Conservation (phyloP, 2,888 invertebrate genomes). For the Chymomyza amoena region DNA sequence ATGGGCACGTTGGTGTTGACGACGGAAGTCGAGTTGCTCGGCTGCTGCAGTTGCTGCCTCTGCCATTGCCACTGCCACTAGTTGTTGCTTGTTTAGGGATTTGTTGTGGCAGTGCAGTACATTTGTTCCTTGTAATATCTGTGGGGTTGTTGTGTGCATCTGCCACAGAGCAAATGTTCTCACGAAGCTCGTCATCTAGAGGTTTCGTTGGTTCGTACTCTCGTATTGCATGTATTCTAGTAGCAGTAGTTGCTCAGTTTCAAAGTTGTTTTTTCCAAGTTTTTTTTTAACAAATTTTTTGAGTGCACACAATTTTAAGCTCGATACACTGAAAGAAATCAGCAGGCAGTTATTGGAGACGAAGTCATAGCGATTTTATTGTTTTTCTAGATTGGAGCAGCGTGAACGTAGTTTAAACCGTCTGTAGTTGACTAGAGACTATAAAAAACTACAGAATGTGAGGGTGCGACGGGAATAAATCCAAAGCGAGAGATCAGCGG, state of each 20-base stretch:
- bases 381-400: too few relatives aligned
- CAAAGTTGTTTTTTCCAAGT: conserved; percentile 9
- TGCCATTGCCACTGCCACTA: conserved; percentile 30
- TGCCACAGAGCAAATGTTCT: conserved; percentile 27
- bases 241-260: conserved; percentile 9
- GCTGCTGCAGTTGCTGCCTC: conserved; percentile 12
- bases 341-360: background rate
- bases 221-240: conserved; percentile 27
- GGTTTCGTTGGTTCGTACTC: conserved; percentile 41
- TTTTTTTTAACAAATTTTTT: conserved; percentile 6
- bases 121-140: conserved; percentile 61
- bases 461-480: too few relatives aligned
- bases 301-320: conserved; percentile 7
- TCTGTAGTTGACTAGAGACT: too few relatives aligned
- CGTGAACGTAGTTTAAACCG: too few relatives aligned
- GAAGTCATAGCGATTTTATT: too few relatives aligned
- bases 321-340: conserved; percentile 13
- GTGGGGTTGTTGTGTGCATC: conserved; percentile 24
- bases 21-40: conserved; percentile 60
- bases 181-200: conserved; percentile 36
- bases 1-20: conserved; percentile 45
- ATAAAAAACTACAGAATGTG: too few relatives aligned
- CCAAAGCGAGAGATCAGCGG: too few relatives aligned
- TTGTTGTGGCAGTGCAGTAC: conserved; percentile 68
- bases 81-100: conserved; percentile 69